Conservation (phyloP, 2,888 invertebrate genomes). For the Hipparchia sbordonii region DNA sequence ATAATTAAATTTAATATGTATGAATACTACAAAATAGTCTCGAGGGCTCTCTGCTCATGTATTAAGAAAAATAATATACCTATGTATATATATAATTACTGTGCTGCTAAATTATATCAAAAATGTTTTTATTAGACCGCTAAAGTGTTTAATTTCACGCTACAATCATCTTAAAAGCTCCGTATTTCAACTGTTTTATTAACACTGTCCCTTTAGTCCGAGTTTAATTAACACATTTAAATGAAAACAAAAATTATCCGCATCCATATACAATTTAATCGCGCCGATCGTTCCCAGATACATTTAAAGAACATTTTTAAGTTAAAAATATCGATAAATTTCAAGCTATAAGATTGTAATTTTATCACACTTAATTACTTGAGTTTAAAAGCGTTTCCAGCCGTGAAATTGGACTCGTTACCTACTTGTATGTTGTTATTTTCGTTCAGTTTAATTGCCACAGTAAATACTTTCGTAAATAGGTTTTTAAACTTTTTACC, state of each 20-base stretch:
- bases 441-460: constrained; percentile 19
- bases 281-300: constrained; percentile 13
- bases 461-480: constrained; percentile 22
- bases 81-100: too few species aligned
- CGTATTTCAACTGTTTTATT: constrained; percentile 3
- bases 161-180: not conserved
- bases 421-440: constrained; percentile 20
- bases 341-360: constrained; percentile 27
- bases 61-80: too few species aligned
- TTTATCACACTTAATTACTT: constrained; percentile 33
- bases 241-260: constrained; percentile 1
- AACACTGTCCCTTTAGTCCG: constrained; percentile 4
- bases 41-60: too few species aligned
- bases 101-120: not conserved
- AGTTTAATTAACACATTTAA: constrained; percentile 16
- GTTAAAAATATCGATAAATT: constrained; percentile 23
- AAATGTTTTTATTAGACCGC: not conserved
- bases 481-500: not conserved
- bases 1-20: too few species aligned
- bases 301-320: constrained; percentile 19
- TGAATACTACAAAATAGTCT: too few species aligned
- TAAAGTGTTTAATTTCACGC: not conserved
- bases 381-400: constrained; percentile 20
- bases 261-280: constrained; percentile 13
- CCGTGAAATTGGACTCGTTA: constrained; percentile 31